These are phyloP conservation scores for Ectemnius lituratus DNA, from an alignment of 2,888 invertebrate species.

Conservation along the genomic window DNA sequence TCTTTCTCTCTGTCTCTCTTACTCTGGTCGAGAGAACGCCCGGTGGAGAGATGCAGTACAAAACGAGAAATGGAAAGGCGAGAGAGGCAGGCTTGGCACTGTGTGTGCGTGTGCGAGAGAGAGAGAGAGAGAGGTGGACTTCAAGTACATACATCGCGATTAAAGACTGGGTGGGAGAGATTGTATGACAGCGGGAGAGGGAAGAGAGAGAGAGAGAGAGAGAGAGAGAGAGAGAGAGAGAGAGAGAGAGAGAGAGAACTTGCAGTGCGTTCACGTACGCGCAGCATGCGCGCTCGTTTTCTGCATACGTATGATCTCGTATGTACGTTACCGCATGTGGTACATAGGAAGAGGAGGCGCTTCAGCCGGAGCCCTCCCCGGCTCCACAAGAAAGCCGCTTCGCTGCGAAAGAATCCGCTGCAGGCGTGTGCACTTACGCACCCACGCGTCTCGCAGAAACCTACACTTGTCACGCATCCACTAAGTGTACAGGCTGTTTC, in stretches of 20 bases:
- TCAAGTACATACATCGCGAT: conserved; percentile 4
- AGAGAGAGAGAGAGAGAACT: background rate
- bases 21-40: background rate
- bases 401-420: conserved; percentile 23
- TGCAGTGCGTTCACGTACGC: conserved; percentile 28
- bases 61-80: conserved; percentile 36
- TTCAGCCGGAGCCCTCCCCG: conserved; percentile 47
- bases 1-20: no score
- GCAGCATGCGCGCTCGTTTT: conserved; percentile 28
- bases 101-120: background rate
- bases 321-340: conserved; percentile 9
- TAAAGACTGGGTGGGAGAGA: conserved; percentile 19
- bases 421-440: conserved; percentile 22
- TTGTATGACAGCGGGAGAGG: conserved; percentile 7
- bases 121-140: conserved; percentile 10
- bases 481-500: no score
- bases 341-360: conserved; percentile 40
- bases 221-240: conserved; percentile 14
- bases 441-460: conserved; percentile 17
- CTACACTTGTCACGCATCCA: conserved; percentile 11
- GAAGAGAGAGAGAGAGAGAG: conserved; percentile 13
- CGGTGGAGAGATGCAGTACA: background rate
- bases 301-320: conserved; percentile 19
- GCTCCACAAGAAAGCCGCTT: conserved; percentile 31
- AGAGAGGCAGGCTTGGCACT: conserved; percentile 10